phyloP scores from a whole-genome alignment of 2,113 vertebrate genomes.

The sheep (Ovis aries) region ARS-UI_Ramb_v3.0 NC_056054.1:274238501-274239000 shows the following conservation, averaged over 20 bases:
- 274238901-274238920: neutral
- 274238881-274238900: neutral
- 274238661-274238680: neutral
- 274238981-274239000: neutral
- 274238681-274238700: neutral
- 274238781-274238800: neutral
- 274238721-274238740: neutral
- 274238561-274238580: neutral
- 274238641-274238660: fast-evolving
- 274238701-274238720: neutral
- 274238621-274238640: neutral
- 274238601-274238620: fast-evolving
- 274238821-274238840: neutral
- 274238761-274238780: neutral
- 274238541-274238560: neutral
- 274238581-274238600: neutral
- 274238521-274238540: neutral
- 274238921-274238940: neutral
- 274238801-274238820: neutral
- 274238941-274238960: neutral
- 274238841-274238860: neutral
- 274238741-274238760: neutral
- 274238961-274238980: neutral
- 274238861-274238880: neutral
- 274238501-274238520: neutral